Percentiles rank a stretch among this genome's conserved stretches.
Conservation (phyloP, 64 coral and sea anemone genomes). For the Trachythela sp. region DNA sequence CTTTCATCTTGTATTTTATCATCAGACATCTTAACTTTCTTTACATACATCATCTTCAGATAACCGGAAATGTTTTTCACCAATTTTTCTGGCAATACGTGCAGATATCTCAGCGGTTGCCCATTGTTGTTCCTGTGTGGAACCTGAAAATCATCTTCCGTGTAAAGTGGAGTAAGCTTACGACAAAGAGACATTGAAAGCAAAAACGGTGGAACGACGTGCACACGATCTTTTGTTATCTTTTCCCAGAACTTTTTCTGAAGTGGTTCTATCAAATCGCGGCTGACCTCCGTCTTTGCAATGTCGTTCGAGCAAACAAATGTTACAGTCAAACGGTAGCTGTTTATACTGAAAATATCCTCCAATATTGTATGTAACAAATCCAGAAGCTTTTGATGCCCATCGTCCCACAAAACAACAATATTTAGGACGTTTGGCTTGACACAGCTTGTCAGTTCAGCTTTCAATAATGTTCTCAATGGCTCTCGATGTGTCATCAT, state of each 20-base stretch:
- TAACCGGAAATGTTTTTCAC: slow-evolving; percentile 49
- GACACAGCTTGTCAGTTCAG: slow-evolving; percentile 53
- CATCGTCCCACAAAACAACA: slow-evolving; percentile 56
- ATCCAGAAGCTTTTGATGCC: slow-evolving; percentile 37
- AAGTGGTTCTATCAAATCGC: slow-evolving; percentile 27
- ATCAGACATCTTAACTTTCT: neutral
- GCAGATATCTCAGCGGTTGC: slow-evolving; percentile 32
- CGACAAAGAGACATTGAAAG: slow-evolving; percentile 35
- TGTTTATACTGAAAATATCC: slow-evolving; percentile 39
- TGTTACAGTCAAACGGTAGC: slow-evolving; percentile 34
- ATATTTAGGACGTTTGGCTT: slow-evolving; percentile 57
- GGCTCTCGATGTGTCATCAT: slow-evolving; percentile 50
- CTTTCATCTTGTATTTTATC: slow-evolving; percentile 34
- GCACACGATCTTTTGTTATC: slow-evolving; percentile 41
- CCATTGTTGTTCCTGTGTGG: slow-evolving; percentile 38
- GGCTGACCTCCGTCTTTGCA: neutral
- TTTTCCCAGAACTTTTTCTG: slow-evolving; percentile 47
- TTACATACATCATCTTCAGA: slow-evolving; percentile 54
- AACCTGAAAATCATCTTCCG: slow-evolving; percentile 61
- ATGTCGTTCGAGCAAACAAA: slow-evolving; percentile 49
- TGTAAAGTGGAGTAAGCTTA: slow-evolving; percentile 48
- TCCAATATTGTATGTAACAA: slow-evolving; percentile 43
- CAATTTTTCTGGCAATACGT: slow-evolving; percentile 54
- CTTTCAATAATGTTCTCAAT: slow-evolving; percentile 23
- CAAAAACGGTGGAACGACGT: slow-evolving; percentile 57